Evolutionary conservation across 2,113 vertebrate genomes (phyloP).

Genomic region (Cricetomys ansorgei): DNA sequence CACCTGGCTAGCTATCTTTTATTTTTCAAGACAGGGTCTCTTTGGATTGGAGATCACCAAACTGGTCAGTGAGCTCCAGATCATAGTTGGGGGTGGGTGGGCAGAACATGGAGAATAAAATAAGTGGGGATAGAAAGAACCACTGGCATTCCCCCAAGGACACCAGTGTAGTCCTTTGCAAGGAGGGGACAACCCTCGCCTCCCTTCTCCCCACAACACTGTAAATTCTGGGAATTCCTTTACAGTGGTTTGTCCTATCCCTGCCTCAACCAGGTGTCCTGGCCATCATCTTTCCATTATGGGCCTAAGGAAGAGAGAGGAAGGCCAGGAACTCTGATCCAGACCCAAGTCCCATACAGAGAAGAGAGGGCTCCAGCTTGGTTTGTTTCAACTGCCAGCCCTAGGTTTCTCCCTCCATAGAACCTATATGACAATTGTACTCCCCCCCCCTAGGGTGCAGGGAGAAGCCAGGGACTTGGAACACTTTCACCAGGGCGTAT

Average conservation of each 20-base stretch:
- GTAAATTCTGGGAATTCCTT: constrained; percentile 67
- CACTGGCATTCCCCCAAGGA: neutral
- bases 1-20: no score
- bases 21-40: neutral
- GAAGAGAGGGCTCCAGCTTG: neutral
- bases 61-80: neutral
- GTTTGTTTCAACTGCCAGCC: neutral
- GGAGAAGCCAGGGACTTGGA: neutral
- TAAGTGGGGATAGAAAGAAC: neutral
- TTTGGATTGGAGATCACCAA: neutral
- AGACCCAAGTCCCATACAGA: no score
- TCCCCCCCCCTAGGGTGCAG: neutral
- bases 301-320: neutral
- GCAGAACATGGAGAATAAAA: neutral
- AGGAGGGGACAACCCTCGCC: neutral
- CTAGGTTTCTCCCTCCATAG: neutral
- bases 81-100: neutral
- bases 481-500: neutral
- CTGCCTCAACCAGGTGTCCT: neutral
- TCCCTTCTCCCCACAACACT: neutral
- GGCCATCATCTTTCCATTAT: constrained; percentile 48
- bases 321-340: neutral
- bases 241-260: constrained; percentile 16
- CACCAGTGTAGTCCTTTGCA: no score
- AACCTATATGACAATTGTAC: neutral